Conservation (phyloP, 2,888 invertebrate species). For the Lordiphosa andalusiaca region DNA sequence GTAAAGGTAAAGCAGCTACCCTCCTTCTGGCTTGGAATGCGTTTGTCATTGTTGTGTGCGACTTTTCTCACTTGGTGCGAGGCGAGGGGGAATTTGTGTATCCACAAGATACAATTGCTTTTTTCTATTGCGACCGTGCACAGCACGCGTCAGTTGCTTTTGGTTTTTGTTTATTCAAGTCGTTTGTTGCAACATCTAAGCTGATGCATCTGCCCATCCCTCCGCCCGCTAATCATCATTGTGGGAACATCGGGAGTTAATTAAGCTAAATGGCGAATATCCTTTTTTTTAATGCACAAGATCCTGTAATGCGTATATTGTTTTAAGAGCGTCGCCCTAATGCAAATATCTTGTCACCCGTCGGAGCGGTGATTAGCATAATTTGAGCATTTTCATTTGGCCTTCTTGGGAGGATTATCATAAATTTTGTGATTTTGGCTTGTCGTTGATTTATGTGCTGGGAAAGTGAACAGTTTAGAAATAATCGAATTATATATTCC, state of each 20-base stretch:
- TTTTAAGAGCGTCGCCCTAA: constrained; percentile 27
- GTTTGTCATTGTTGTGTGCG: constrained; percentile 70
- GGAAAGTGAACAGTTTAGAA: constrained; percentile 10
- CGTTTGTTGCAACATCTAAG: constrained; percentile 54
- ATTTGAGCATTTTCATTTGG: constrained; percentile 51
- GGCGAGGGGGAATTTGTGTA: constrained; percentile 23
- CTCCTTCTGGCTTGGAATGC: constrained; percentile 22
- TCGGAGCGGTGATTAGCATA: constrained; percentile 39
- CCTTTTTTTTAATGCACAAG: constrained; percentile 15
- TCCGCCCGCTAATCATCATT: constrained; percentile 26
- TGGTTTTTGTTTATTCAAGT: constrained; percentile 54
- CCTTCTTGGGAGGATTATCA: constrained; percentile 22
- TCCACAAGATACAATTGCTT: constrained; percentile 66
- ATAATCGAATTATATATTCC: neutral
- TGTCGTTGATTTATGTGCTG: constrained; percentile 7
- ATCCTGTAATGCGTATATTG: constrained; percentile 42
- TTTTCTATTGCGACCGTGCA: constrained; percentile 22
- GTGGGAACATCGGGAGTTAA: constrained; percentile 60
- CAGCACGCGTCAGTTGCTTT: constrained; percentile 57
- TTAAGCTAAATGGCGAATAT: constrained; percentile 51
- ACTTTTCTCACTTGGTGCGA: constrained; percentile 66
- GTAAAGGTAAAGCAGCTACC: constrained; percentile 43
- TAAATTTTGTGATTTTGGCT: constrained; percentile 5
- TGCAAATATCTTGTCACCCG: constrained; percentile 50
- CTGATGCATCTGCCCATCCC: constrained; percentile 36